These are phyloP conservation scores for Apostichopus parvimensis DNA, from an alignment of 35 echinoderm and acorn worm species.

Conservation along the genomic window DNA sequence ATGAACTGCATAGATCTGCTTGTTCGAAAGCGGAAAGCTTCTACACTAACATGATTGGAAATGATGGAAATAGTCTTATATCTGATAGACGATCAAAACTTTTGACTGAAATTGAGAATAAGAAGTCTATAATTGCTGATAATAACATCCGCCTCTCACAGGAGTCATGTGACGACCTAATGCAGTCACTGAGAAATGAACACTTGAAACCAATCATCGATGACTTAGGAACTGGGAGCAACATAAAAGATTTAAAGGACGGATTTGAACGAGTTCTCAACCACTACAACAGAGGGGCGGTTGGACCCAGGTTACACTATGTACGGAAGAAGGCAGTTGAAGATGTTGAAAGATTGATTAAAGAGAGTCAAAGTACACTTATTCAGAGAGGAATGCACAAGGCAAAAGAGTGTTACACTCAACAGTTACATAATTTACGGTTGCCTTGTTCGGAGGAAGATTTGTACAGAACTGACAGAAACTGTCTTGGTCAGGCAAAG, in stretches of 20 bases:
- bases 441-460: not conserved
- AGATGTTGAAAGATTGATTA: not conserved
- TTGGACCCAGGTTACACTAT: not conserved
- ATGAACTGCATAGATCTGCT: not conserved
- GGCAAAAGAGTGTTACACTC: not conserved
- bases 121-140: not conserved
- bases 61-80: not conserved
- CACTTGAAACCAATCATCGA: not conserved
- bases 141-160: not conserved
- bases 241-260: not conserved
- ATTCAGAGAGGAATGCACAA: not conserved
- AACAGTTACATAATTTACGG: not conserved
- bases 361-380: constrained; percentile 1
- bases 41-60: not conserved
- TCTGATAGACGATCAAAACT: not conserved
- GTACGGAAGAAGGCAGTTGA: not conserved
- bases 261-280: not conserved
- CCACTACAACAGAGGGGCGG: not conserved
- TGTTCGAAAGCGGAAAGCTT: not conserved
- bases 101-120: not conserved
- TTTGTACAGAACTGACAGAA: not conserved
- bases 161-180: constrained; percentile 1
- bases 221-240: not conserved
- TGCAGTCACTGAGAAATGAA: not conserved
- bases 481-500: not conserved